Evolutionary conservation across 2,797 vertebrate genomes (phyloP), one percentile per base, ranked within the genome.

Genomic region (Spea hammondii): DNA sequence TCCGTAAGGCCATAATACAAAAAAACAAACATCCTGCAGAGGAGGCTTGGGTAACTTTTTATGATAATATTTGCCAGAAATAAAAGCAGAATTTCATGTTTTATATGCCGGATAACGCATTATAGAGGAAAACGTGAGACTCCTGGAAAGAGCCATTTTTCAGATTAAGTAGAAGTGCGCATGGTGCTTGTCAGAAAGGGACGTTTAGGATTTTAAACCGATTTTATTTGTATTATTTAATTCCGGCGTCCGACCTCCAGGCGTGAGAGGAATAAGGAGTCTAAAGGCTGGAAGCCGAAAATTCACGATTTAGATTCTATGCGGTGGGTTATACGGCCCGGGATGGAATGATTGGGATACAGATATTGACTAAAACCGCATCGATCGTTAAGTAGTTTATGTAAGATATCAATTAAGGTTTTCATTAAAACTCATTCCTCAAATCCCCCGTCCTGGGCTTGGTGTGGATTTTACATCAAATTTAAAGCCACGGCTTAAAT

Each of bases 151-250:
- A 70, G 48, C 70, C 47, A 70, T 70, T 77, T 77, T 65, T 70
- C 76, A 77, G 67, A 44, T 48, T 64, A 46, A 65, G 55, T 50
- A 65, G 32, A 47, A 45, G 55, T 64, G 50, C 50, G 64, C 53
- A 64, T 69, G 67, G n/a, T 46, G 76, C 48, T 46, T 71, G 68
- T 48, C 67, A 71, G 48, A 60, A 51, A 70, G 48, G 57, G 49
- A 70, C 62, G 68, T 64, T 77, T 53, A 65, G 68, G 49, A 65
- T 51, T 70, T 77, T 64, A 65, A 77, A 77, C 76, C 57, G 65
- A 77, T 77, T 59, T 70, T 53, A 71, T 77, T 77, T 77, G n/a
- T 49, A 70, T 77, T 76, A 76, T 76, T 76, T 67, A 14, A 76
- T 67, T 66, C 57, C 11, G 4, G 44, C 45, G 13, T 64, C 10